Conservation (phyloP, 2,113 vertebrate species). For the Perca schrenkii region DNA sequence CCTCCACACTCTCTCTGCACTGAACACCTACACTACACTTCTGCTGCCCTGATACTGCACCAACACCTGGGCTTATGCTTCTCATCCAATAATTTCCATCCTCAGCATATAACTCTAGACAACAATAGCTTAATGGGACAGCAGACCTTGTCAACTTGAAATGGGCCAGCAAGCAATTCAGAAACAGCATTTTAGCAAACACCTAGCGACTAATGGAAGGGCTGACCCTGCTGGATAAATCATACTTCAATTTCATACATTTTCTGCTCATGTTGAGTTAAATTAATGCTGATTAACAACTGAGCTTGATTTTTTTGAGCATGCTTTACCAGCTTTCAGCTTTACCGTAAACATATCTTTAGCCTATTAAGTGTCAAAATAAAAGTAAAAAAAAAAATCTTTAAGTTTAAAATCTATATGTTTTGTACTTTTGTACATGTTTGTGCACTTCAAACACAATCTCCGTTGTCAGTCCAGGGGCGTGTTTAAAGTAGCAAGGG, state of each 20-base stretch:
- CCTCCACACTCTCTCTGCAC: neutral
- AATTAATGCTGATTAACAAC: constrained; percentile 1
- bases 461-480: neutral
- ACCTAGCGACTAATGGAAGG: constrained; percentile 32
- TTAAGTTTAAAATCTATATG: too few relatives aligned
- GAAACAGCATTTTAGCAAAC: constrained; percentile 29
- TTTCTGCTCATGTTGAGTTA: constrained; percentile 1
- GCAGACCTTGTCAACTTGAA: constrained; percentile 37
- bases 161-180: constrained; percentile 22
- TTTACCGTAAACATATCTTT: too few relatives aligned
- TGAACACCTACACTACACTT: constrained; percentile 12
- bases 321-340: neutral
- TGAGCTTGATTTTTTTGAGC: neutral
- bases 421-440: neutral
- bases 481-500: too few relatives aligned
- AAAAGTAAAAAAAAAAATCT: neutral
- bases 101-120: constrained; percentile 43
- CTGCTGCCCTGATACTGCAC: constrained; percentile 5
- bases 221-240: constrained; percentile 34
- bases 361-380: neutral
- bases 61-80: constrained; percentile 1
- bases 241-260: neutral
- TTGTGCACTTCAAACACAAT: neutral
- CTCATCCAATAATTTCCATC: constrained; percentile 19
- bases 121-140: constrained; percentile 41